phyloP scores from a whole-genome alignment of 2,888 invertebrate genomes.

The Andrena flavipes region DNA sequence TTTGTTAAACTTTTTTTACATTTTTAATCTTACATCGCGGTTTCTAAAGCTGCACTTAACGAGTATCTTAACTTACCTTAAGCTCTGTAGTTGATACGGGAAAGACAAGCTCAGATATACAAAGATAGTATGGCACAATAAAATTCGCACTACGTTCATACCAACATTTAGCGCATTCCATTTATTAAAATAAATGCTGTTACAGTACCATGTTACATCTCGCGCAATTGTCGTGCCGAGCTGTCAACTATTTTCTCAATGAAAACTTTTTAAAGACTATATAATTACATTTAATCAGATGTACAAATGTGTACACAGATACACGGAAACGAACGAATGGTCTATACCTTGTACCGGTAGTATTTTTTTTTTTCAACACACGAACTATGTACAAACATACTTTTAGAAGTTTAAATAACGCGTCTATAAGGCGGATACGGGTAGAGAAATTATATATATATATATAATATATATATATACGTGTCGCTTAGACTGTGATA shows the following conservation, averaged over 20 bases:
- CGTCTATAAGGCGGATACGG: neutral
- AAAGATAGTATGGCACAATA: conserved; percentile 11
- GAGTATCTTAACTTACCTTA: no score
- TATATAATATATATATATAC: neutral
- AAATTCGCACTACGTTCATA: conserved; percentile 17
- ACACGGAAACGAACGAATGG: neutral
- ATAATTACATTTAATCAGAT: neutral
- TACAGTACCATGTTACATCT: conserved; percentile 3
- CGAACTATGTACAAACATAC: conserved; percentile 16
- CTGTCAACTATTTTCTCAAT: neutral
- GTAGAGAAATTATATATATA: neutral
- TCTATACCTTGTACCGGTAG: conserved; percentile 21
- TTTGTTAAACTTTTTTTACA: neutral
- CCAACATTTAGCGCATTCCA: conserved; percentile 31
- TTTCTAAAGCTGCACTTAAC: no score
- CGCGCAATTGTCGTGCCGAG: neutral
- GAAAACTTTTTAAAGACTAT: neutral
- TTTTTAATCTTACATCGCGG: neutral
- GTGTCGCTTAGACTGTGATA: conserved; percentile 69
- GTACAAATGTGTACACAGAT: neutral
- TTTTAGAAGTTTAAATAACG: conserved; percentile 39
- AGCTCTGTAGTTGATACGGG: no score
- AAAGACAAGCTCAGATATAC: neutral
- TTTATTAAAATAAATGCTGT: conserved; percentile 22
- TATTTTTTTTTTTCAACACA: conserved; percentile 28